Base-by-base conservation (phyloP, 2,888 invertebrate species). In the Cantharis lateralis region DNA sequence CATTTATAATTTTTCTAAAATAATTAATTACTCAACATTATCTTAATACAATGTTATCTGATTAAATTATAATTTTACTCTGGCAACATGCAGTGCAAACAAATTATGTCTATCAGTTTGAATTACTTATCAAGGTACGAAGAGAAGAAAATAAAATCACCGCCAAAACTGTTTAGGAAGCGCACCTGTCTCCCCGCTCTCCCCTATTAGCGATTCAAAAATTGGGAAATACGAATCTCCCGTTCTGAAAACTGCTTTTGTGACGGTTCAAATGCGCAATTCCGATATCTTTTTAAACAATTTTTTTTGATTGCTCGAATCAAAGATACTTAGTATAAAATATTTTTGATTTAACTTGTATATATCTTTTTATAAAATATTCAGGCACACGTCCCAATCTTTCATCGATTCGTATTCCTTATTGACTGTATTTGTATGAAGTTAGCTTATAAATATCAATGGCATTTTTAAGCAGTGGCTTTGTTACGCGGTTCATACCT, bases 391-490 rank as follows among this genome's bases (percentile, higher is more conserved):
- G 83, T 82, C 77, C 80, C 81, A 80, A 83, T 83, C 83, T 82
- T 82, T 83, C 82, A 81, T 82, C 82, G 82, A 83, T 82, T 81
- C 82, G 81, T 81, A 83, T 82, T 83, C 80, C 81, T 81, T 81
- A 83, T 82, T 82, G 82, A 83, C 81, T 82, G 76, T 70, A 81
- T 80, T 80, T 81, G 78, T 79, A 71, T 81, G 81, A 78, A 80
- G 77, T 79, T 79, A 76, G 77, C 82, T 83, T 82, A 83, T 83
- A 83, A 83, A 83, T 83, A 83, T 83, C 83, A 83, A 83, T 83
- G 78, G 82, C 81, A 77, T 80, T 81, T 82, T 83, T 81, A 82
- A 83, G 83, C 82, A 80, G 80, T 75, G 62, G 80, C 77, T 78
- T 82, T 82, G 81, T 81, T 80, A 69, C 77, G 79, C 76, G 78